These are phyloP conservation scores for Drosophila anceps DNA, from an alignment of 2,888 invertebrate species.

Conservation along the genomic window DNA sequence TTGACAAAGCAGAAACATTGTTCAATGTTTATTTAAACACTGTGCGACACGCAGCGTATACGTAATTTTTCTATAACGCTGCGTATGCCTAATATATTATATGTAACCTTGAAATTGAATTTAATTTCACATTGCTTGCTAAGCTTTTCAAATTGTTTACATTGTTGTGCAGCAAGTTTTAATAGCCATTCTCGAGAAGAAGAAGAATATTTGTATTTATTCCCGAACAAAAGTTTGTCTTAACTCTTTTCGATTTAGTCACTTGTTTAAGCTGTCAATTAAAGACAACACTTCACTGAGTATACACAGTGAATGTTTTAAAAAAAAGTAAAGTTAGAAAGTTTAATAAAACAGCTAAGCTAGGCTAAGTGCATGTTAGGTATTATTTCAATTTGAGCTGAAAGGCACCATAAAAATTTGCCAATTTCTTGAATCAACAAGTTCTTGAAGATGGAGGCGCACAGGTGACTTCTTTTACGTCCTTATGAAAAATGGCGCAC, in stretches of 20 bases:
- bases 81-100: constrained; percentile 30
- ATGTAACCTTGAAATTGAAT: constrained; percentile 33
- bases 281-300: constrained; percentile 33
- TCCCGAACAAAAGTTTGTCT: constrained; percentile 19
- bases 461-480: background rate
- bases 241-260: constrained; percentile 28
- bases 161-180: constrained; percentile 29
- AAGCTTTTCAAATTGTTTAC: constrained; percentile 13
- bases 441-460: background rate
- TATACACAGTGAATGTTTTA: background rate
- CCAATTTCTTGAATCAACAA: constrained; percentile 13
- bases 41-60: constrained; percentile 22
- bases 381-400: background rate
- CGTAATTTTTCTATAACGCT: constrained; percentile 1
- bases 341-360: background rate
- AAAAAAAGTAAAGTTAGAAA: background rate
- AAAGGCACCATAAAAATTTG: background rate
- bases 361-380: too few relatives aligned
- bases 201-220: background rate
- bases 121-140: constrained; percentile 28
- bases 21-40: constrained; percentile 24
- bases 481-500: constrained; percentile 3
- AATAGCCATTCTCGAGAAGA: background rate
- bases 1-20: background rate
- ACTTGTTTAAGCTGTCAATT: constrained; percentile 34